phyloP scores from a whole-genome alignment of 2,113 vertebrate species.

The Trochalopteron elliotii region DNA sequence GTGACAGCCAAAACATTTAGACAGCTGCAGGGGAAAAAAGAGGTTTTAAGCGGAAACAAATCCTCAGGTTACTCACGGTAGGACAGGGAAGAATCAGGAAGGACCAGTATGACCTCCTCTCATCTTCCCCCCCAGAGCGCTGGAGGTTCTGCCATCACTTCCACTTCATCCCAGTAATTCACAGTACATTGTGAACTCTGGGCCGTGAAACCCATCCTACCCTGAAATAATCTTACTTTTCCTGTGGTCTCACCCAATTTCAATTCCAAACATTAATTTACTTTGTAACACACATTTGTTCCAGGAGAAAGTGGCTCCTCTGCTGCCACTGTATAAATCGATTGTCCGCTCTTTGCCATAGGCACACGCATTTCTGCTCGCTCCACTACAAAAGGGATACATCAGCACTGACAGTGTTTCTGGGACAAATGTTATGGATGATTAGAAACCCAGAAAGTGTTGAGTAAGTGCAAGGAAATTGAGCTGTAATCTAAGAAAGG shows the following conservation, averaged over 20 bases:
- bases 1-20: not conserved
- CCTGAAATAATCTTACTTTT: not conserved
- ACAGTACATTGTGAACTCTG: not conserved
- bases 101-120: not conserved
- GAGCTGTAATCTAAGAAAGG: not conserved
- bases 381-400: not conserved
- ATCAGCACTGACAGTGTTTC: not conserved
- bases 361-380: not conserved
- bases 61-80: not conserved
- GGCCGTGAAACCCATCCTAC: not conserved
- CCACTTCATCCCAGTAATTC: not conserved
- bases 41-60: not conserved
- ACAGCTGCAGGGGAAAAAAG: not conserved
- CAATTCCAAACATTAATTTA: not conserved
- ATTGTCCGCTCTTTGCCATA: not conserved
- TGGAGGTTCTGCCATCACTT: not conserved
- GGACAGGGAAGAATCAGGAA: not conserved
- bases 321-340: not conserved
- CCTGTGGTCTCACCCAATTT: not conserved
- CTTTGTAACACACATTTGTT: not conserved
- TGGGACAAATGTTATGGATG: not conserved
- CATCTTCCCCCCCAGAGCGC: not conserved
- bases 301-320: not conserved
- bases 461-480: not conserved
- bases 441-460: not conserved